These are phyloP conservation scores for Ennomos quercinarius DNA, from an alignment of 2,888 invertebrate species.

Conservation along the genomic window DNA sequence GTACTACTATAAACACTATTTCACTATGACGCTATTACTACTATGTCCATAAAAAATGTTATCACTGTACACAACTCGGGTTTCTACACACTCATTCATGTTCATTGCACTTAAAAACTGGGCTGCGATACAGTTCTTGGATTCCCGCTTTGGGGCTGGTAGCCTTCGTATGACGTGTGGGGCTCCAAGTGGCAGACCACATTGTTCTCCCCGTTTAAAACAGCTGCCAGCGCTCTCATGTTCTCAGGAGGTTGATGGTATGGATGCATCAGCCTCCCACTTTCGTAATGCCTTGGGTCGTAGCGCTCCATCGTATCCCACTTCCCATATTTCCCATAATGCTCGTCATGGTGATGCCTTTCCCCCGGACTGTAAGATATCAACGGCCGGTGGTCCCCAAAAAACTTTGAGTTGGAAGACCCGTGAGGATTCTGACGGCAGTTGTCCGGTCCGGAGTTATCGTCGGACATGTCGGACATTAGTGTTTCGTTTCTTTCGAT, in stretches of 20 bases:
- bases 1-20: slow-evolving; percentile 77
- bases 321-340: slow-evolving; percentile 79
- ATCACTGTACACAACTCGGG: slow-evolving; percentile 68
- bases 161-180: slow-evolving; percentile 83
- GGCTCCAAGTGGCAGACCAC: slow-evolving; percentile 95
- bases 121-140: slow-evolving; percentile 82
- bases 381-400: slow-evolving; percentile 92
- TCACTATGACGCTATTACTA: slow-evolving; percentile 68
- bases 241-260: slow-evolving; percentile 84
- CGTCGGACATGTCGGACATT: slow-evolving; percentile 92
- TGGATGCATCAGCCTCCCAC: slow-evolving; percentile 82
- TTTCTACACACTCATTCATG: slow-evolving; percentile 35
- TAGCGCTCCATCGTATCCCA: slow-evolving; percentile 84
- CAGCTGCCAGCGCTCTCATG: slow-evolving; percentile 89
- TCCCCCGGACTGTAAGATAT: slow-evolving; percentile 91
- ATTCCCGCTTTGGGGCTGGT: slow-evolving; percentile 76
- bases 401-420: slow-evolving; percentile 88
- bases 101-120: slow-evolving; percentile 71
- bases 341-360: slow-evolving; percentile 81
- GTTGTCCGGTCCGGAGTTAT: slow-evolving; percentile 87
- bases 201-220: slow-evolving; percentile 93
- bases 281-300: slow-evolving; percentile 79
- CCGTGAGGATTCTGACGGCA: slow-evolving; percentile 87
- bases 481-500: slow-evolving; percentile 90
- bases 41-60: slow-evolving; percentile 76